phyloP scores from a whole-genome alignment of 2,888 invertebrate genomes.

The Pyrrhosoma nymphula region DNA sequence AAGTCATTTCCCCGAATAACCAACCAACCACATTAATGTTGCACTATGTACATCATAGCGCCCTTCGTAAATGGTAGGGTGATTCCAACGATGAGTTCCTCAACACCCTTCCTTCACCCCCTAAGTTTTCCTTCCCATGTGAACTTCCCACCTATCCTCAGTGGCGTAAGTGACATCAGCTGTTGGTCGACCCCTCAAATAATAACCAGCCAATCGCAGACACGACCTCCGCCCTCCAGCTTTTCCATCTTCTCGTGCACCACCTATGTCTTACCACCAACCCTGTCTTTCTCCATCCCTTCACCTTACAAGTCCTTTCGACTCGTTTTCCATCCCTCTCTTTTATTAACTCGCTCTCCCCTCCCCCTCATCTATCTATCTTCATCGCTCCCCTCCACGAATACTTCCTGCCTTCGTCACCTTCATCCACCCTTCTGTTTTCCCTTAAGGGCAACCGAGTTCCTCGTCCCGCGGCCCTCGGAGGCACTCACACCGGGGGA shows the following conservation, averaged over 20 bases:
- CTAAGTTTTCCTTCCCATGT: too few relatives aligned
- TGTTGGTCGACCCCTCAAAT: too few relatives aligned
- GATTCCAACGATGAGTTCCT: too few relatives aligned
- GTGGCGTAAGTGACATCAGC: too few relatives aligned
- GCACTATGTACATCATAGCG: too few relatives aligned
- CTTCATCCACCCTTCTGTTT: neutral
- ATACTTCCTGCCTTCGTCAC: neutral
- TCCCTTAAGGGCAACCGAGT: neutral
- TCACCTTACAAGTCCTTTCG: neutral
- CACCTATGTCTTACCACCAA: neutral
- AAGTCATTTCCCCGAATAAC: too few relatives aligned
- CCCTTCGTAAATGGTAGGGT: too few relatives aligned
- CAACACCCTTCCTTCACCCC: too few relatives aligned
- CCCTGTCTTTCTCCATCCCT: neutral
- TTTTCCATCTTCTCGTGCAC: neutral
- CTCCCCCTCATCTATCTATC: neutral
- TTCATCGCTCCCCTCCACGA: neutral
- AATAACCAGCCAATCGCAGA: neutral
- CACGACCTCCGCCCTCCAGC: neutral
- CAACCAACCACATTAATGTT: too few relatives aligned
- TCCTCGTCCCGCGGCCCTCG: neutral
- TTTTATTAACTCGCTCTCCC: neutral
- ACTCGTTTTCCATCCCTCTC: slow-evolving; percentile 33
- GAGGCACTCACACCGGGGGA: neutral
- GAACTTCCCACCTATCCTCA: too few relatives aligned